Percentiles rank a stretch among this genome's conserved stretches.
phyloP scores from a whole-genome alignment of 2,888 invertebrate species.

The Oxycera nigricornis region DNA sequence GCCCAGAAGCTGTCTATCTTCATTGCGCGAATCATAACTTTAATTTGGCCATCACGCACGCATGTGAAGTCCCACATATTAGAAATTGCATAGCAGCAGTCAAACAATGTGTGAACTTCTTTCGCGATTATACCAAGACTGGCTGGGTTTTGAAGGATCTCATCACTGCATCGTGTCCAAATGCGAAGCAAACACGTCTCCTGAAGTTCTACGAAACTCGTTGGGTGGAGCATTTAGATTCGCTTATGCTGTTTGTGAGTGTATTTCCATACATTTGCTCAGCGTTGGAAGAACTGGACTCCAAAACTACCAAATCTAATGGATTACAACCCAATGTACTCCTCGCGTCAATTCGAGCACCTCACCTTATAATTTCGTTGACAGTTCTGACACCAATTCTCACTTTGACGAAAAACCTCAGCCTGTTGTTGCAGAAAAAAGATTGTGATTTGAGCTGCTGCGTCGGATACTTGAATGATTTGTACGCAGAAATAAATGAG shows the following conservation, averaged over 20 bases:
- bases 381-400: conserved; percentile 39
- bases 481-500: conserved; percentile 36
- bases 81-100: conserved; percentile 46
- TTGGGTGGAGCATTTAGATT: conserved; percentile 43
- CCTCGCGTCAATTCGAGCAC: conserved; percentile 30
- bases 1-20: conserved; percentile 48
- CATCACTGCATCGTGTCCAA: neutral
- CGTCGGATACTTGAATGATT: conserved; percentile 37
- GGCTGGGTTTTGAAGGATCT: neutral
- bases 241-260: conserved; percentile 37
- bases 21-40: conserved; percentile 51
- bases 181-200: conserved; percentile 24
- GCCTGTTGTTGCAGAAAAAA: conserved; percentile 42
- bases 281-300: conserved; percentile 30
- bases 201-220: conserved; percentile 43
- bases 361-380: conserved; percentile 41
- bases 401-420: conserved; percentile 41
- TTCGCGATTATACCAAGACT: neutral
- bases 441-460: conserved; percentile 42
- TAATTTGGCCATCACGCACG: conserved; percentile 50
- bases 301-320: no score
- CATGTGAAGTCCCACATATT: conserved; percentile 47
- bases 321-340: conserved; percentile 29
- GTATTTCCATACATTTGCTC: conserved; percentile 36
- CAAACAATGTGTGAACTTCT: neutral